phyloP scores from a whole-genome alignment of 2,888 invertebrate genomes.

The Augochlorella aurata region DNA sequence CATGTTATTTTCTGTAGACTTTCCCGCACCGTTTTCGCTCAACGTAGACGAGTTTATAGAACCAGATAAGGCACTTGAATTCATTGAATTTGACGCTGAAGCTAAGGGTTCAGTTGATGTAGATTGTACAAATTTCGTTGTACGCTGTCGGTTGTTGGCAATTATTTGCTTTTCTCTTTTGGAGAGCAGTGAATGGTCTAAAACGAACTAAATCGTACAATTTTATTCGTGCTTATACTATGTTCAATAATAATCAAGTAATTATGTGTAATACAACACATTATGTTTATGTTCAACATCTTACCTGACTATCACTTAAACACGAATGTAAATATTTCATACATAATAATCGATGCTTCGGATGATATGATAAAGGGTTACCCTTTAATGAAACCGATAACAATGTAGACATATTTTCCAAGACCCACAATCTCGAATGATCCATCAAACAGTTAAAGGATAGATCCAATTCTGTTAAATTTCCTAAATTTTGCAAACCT shows the following conservation, averaged over 20 bases:
- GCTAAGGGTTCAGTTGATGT: slow-evolving; percentile 59
- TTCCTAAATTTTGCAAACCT: slow-evolving; percentile 83
- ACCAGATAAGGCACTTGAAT: slow-evolving; percentile 53
- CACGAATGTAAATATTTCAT: slow-evolving; percentile 84
- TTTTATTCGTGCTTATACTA: slow-evolving; percentile 31
- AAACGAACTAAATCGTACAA: slow-evolving; percentile 81
- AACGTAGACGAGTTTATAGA: slow-evolving; percentile 42
- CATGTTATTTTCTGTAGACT: slow-evolving; percentile 54
- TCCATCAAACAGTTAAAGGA: slow-evolving; percentile 86
- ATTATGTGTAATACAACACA: neutral
- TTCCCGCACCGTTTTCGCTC: slow-evolving; percentile 27
- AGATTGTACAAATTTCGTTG: slow-evolving; percentile 66
- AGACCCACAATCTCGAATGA: slow-evolving; percentile 84
- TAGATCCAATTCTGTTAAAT: slow-evolving; percentile 85
- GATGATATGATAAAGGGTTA: slow-evolving; percentile 86
- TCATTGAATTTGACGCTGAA: slow-evolving; percentile 64
- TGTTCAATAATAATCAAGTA: neutral
- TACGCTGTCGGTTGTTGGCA: slow-evolving; percentile 71
- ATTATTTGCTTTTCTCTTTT: slow-evolving; percentile 83
- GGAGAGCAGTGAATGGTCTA: slow-evolving; percentile 83
- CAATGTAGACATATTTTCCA: slow-evolving; percentile 84
- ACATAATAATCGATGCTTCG: slow-evolving; percentile 84
- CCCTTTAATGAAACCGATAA: slow-evolving; percentile 84
- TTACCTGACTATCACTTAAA: slow-evolving; percentile 82
- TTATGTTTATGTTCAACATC: neutral